Evolutionary conservation across 2,113 vertebrate species (phyloP), one percentile per base, ranked within the genome.

Genomic region (Trogon melanurus): DNA sequence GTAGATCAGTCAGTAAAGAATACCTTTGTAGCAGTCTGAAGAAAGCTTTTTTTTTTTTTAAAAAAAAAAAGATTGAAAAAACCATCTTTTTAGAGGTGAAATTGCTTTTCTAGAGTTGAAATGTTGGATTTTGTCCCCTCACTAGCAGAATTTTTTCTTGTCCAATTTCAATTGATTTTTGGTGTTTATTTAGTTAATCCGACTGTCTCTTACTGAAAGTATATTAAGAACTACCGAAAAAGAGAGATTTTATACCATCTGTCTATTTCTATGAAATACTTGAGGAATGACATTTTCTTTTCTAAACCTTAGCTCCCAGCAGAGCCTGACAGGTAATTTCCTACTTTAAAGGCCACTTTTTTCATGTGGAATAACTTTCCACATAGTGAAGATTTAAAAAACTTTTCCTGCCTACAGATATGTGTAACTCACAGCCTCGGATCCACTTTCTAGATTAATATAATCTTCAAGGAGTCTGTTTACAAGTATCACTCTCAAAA

Each of bases 391-490:
- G 48, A 32, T 85, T 87, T 91, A 4, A 86, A 91, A 78, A 92
- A 81, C 5, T 27, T 62, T 79, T 89, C 54, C 69, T 96, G 21
- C 56, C 65, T 72, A 50, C 9, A 94, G 72, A 88, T 92, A 79
- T 19, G 56, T 96, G 74, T 92, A 95, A 86, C 32, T 94, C 38
- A 72, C 50, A 95, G 44, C 29, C 21, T 88, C 29, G 30, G 74
- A 91, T 89, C 50, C 23, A 10, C 54, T 91, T 67, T 84, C n/a
- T 86, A 93, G 79, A 71, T 95, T 96, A 95, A 78, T 82, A 23
- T 89, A 86, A 78, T 25, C 82, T 96, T 97, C 69, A 76, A 75
- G 32, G 29, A 93, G 7, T 70, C 67, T 96, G 58, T 95, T 93
- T 93, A 79, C 82, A 96, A 71, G 38, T 50, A 6, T 92, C 34